Evolutionary conservation across 2,113 vertebrate species (phyloP).

Genomic region (Struthidea cinerea): DNA sequence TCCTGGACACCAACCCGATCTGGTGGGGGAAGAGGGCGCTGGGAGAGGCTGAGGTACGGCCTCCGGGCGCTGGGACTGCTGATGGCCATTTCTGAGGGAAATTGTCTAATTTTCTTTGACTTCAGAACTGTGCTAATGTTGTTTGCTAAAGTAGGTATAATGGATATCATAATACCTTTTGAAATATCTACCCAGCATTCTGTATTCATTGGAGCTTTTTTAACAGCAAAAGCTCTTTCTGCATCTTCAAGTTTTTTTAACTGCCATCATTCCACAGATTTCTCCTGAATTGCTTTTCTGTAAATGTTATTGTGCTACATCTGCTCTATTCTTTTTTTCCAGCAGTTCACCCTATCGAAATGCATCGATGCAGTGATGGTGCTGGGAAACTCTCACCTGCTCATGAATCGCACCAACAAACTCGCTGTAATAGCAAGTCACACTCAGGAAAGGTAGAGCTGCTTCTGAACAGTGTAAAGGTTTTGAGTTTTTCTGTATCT

Average conservation of each 20-base stretch:
- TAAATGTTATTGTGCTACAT: not conserved
- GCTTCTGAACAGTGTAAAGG: not conserved
- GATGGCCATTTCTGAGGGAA: fast-evolving
- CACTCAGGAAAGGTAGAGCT: constrained; percentile 86
- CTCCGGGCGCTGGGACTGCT: not conserved
- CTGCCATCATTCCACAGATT: not conserved
- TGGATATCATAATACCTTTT: not conserved
- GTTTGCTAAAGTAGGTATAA: fast-evolving
- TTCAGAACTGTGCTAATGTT: fast-evolving
- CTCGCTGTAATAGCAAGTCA: constrained; percentile 92
- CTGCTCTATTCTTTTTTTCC: not conserved
- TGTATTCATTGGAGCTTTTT: not conserved
- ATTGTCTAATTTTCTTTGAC: fast-evolving
- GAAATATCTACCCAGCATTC: fast-evolving
- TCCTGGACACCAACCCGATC: constrained; percentile 91
- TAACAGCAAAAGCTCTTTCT: not conserved
- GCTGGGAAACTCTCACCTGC: constrained; percentile 88
- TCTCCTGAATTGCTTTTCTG: not conserved
- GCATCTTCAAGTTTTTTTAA: not conserved
- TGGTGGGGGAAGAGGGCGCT: constrained; percentile 95
- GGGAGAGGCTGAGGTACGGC: constrained; percentile 79
- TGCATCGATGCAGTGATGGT: constrained; percentile 93
- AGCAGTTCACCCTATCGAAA: constrained; percentile 89
- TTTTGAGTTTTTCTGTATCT: fast-evolving
- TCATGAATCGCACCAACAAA: constrained; percentile 88